phyloP scores from a whole-genome alignment of 2,797 vertebrate species.

The Salmo trutta region DNA sequence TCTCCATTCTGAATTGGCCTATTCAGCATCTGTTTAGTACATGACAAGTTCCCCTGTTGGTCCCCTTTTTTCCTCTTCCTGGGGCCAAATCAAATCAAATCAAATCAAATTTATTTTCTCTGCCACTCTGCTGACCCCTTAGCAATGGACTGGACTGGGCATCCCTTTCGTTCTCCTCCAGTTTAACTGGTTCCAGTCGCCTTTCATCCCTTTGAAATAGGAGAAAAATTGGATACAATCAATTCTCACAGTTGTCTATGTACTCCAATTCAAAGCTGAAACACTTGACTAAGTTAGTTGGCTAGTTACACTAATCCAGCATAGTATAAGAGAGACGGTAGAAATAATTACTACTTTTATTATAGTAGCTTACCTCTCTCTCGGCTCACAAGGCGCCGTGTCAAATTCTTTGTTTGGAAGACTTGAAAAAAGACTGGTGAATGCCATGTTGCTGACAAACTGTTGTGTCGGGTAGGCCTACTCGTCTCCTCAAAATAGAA shows the following conservation, averaged over 20 bases:
- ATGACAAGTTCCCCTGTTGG: not conserved
- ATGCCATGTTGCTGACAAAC: slow-evolving; percentile 44
- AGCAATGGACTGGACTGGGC: slow-evolving; percentile 1
- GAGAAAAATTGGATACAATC: not conserved
- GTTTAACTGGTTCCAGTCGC: not conserved
- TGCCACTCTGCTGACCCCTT: not conserved
- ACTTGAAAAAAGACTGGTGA: slow-evolving; percentile 49
- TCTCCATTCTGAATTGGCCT: not conserved
- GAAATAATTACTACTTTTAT: not conserved
- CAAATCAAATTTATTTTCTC: no score
- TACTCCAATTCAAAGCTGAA: not conserved
- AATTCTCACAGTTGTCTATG: not conserved
- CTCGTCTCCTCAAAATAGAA: not conserved
- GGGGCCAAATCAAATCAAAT: no score
- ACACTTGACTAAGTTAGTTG: not conserved
- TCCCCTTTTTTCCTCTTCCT: slow-evolving; percentile 28
- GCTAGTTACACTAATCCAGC: not conserved
- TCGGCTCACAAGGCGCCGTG: not conserved
- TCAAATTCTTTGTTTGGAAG: slow-evolving; percentile 28
- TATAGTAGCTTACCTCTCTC: not conserved
- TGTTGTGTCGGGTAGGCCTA: not conserved
- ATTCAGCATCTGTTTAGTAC: not conserved
- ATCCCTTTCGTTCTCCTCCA: not conserved
- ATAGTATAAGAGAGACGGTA: not conserved
- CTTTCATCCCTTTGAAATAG: not conserved